These are phyloP conservation scores for Ramphastos sulfuratus DNA, from an alignment of 2,113 vertebrate species.

Conservation along the genomic window DNA sequence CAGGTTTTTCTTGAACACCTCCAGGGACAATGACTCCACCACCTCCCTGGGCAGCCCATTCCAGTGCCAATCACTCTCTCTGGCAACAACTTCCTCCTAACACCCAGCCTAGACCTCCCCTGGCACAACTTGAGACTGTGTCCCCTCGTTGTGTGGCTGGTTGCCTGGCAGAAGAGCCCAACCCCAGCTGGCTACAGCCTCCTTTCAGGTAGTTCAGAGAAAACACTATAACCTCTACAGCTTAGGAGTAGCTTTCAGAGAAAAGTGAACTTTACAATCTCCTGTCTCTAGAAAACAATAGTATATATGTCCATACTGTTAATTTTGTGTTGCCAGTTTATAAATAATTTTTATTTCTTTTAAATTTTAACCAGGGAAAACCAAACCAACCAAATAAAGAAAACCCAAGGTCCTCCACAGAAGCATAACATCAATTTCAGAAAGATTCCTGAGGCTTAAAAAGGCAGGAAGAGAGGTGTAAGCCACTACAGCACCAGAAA, in stretches of 20 bases:
- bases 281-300: background rate
- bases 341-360: slow-evolving; percentile 45
- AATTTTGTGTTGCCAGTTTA: slow-evolving; percentile 15
- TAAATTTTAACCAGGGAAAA: slow-evolving; percentile 19
- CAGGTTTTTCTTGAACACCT: too few species aligned
- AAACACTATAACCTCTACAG: background rate
- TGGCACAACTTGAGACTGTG: too few species aligned
- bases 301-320: background rate
- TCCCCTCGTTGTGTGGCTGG: too few species aligned
- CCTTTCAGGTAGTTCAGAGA: background rate
- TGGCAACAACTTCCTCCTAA: too few species aligned
- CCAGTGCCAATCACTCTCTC: too few species aligned
- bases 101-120: too few species aligned
- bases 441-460: slow-evolving; percentile 16
- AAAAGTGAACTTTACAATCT: background rate
- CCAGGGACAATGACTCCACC: too few species aligned
- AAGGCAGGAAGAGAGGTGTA: background rate
- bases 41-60: too few species aligned
- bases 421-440: background rate
- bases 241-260: background rate
- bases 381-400: too few species aligned
- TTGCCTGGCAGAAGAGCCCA: too few species aligned
- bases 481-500: background rate
- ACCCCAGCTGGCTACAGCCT: too few species aligned
- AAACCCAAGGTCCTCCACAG: background rate